Percentiles rank a stretch among this genome's conserved stretches.
phyloP scores from a whole-genome alignment of 30 jellyfish, hydroid and myxozoan genomes.

The Turritopsis dohrnii region DNA sequence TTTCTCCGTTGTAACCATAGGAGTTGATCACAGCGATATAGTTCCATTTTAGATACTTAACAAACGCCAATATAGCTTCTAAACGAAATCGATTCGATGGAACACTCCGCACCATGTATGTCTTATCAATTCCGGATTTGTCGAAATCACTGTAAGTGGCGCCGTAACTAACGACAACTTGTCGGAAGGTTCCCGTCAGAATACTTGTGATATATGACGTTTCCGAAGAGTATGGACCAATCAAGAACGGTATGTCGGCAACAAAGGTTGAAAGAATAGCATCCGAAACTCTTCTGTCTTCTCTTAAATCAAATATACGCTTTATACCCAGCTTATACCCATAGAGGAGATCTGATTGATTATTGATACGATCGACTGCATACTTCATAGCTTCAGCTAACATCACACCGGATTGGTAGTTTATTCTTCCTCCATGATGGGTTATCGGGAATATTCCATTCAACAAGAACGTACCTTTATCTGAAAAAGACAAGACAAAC shows the following conservation, averaged over 20 bases:
- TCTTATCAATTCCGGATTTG: not conserved
- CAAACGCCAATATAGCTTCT: constrained; percentile 47
- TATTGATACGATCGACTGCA: constrained; percentile 50
- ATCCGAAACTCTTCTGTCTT: not conserved
- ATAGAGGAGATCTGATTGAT: constrained; percentile 37
- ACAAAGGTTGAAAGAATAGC: constrained; percentile 23
- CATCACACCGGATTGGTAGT: constrained; percentile 54
- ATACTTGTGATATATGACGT: constrained; percentile 46
- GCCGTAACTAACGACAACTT: constrained; percentile 48
- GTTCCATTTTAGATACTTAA: constrained; percentile 46
- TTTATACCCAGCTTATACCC: constrained; percentile 40
- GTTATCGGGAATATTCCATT: constrained; percentile 47
- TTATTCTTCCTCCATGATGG: constrained; percentile 1
- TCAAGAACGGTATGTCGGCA: constrained; percentile 21
- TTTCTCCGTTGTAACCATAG: constrained; percentile 65
- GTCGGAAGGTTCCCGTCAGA: constrained; percentile 38
- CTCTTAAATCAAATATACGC: not conserved
- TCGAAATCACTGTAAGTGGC: constrained; percentile 39
- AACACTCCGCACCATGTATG: constrained; percentile 55
- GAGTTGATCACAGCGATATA: constrained; percentile 59
- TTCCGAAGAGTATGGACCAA: constrained; percentile 56
- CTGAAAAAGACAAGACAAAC: constrained; percentile 22
- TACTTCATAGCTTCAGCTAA: constrained; percentile 54
- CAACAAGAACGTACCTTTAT: constrained; percentile 41
- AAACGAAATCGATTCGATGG: constrained; percentile 64